Base-by-base conservation (phyloP, 2,797 vertebrate genomes). In the Alfaro cultratus region DNA sequence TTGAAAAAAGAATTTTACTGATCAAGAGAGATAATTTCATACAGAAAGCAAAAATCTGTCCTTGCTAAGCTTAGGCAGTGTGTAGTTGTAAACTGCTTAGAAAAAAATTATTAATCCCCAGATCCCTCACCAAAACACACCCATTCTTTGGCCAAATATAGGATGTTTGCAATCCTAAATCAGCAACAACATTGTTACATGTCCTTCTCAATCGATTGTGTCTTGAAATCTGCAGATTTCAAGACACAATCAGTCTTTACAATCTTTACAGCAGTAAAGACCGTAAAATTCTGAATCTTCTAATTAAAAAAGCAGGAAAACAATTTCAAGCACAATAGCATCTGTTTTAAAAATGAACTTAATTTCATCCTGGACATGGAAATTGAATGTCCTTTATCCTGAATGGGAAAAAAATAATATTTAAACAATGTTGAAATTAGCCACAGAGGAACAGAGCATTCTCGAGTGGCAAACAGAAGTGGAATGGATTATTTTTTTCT, bases 371-470 rank as follows among this genome's bases (percentile, higher is more conserved):
- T 41, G 41, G 31, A 34, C 73, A 77, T 45, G 71, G 62, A 80
- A 49, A 21, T 77, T 46, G 86, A 74, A 77, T 62, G 16, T 8
- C 8, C 18, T 36, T 76, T 53, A 83, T 75, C 29, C 73, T 70
- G 18, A 80, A 79, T 83, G 39, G 13, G 21, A 75, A 77, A 51
- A 11, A 21, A 87, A 77, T 73, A 76, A 74, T 68, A 80, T 83
- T 78, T 88, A 85, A 89, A 86, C 74, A 73, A 72, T 75, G 78
- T 73, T 91, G 89, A 90, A 92, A 91, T 90, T 88, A 93, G 78
- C 62, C 76, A 76, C 49, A 83, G 49, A 78, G 78, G 78, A 78
- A 71, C 70, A 75, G 49, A 34, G 73, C 64, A 84, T 80, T 88
- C 84, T 86, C 75, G 78, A 73, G 78, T 80, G 83, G 73, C 78